phyloP scores from a whole-genome alignment of 2,888 invertebrate species.

The Furcula furcula region DNA sequence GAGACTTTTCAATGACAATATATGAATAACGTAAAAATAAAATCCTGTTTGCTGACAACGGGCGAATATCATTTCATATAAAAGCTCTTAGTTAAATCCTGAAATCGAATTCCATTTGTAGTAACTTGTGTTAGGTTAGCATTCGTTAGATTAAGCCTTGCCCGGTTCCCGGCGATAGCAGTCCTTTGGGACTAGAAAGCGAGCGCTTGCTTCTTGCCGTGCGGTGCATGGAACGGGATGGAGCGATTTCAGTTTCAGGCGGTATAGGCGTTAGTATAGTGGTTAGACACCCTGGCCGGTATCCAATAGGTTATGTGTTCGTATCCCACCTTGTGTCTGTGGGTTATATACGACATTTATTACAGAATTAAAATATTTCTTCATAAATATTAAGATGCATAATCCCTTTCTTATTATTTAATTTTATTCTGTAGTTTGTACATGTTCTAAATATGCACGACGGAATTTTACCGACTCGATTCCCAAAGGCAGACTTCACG shows the following conservation, averaged over 20 bases:
- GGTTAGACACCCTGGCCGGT: no score
- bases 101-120: conserved; percentile 73
- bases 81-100: conserved; percentile 70
- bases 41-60: conserved; percentile 13
- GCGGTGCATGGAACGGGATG: conserved; percentile 20
- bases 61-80: conserved; percentile 38
- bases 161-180: conserved; percentile 66
- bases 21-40: not conserved
- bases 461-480: no score
- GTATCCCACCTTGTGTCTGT: no score
- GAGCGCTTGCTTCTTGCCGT: conserved; percentile 43
- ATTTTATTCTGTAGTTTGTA: no score
- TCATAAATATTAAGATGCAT: no score
- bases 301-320: no score
- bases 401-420: no score
- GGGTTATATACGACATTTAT: no score
- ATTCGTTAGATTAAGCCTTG: conserved; percentile 71
- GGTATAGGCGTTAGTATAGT: no score
- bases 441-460: no score
- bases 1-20: not conserved
- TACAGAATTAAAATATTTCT: no score
- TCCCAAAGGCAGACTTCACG: no score
- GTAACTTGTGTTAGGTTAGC: conserved; percentile 68
- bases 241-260: conserved; percentile 6
- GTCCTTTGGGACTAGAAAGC: conserved; percentile 57